Evolutionary conservation across 2,113 vertebrate genomes (phyloP).

Genomic region (Onychostoma macrolepis): DNA sequence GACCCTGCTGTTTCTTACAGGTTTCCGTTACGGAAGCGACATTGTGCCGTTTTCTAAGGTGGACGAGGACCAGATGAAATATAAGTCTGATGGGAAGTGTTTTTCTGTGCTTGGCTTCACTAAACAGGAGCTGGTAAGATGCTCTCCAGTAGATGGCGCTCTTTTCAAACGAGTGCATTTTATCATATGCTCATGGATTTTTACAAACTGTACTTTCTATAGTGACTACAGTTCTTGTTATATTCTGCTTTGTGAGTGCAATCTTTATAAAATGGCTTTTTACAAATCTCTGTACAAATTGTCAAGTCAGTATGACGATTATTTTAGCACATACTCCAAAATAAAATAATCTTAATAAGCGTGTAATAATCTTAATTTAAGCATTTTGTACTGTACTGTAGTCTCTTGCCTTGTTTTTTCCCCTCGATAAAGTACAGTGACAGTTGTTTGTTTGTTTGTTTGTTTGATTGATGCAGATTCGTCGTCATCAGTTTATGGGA

Average conservation of each 20-base stretch:
- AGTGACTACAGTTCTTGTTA: background rate
- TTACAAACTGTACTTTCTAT: background rate
- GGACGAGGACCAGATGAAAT: slow-evolving; percentile 98
- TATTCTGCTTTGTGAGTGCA: background rate
- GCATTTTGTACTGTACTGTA: background rate
- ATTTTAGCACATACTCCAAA: background rate
- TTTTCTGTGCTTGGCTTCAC: slow-evolving; percentile 93
- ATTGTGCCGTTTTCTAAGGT: slow-evolving; percentile 96
- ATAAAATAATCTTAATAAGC: background rate
- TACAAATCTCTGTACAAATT: background rate
- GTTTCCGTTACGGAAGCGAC: slow-evolving; percentile 94
- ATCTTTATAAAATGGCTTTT: background rate
- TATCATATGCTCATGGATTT: background rate
- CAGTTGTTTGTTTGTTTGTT: background rate
- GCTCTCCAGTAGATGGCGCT: slow-evolving; percentile 37
- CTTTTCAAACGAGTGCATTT: slow-evolving; percentile 6
- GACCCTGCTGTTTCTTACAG: slow-evolving; percentile 65
- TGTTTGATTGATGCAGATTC: slow-evolving; percentile 74
- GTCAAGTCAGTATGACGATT: too few species aligned
- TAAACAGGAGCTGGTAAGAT: slow-evolving; percentile 81
- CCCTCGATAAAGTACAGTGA: background rate
- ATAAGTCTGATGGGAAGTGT: slow-evolving; percentile 90
- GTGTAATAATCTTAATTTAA: background rate
- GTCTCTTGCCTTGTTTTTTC: background rate
- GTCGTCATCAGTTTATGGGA: slow-evolving; percentile 86